Percentiles rank a stretch among this genome's conserved stretches.
Conservation (phyloP, 2,888 invertebrate genomes). For the Drosophila atripex region DNA sequence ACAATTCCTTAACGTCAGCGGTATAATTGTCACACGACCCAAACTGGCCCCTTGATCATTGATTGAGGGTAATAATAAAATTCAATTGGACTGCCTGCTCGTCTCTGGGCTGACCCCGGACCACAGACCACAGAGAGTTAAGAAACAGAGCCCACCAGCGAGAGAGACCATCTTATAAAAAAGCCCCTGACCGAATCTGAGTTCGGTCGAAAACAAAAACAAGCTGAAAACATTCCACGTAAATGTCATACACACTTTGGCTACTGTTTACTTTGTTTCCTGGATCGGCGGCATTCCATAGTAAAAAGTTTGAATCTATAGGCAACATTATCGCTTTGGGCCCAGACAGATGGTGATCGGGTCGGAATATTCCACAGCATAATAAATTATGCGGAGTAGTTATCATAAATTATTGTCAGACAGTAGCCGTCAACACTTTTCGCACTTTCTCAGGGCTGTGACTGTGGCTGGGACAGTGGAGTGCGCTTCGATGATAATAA, state of each 20-base stretch:
- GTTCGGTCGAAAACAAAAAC: constrained; percentile 56
- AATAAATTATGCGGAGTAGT: constrained; percentile 57
- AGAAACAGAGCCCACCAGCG: constrained; percentile 43
- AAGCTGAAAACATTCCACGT: constrained; percentile 70
- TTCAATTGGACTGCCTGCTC: constrained; percentile 67
- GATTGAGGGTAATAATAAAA: constrained; percentile 84
- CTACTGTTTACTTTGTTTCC: constrained; percentile 62
- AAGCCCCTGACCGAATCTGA: constrained; percentile 42
- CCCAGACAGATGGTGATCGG: constrained; percentile 22
- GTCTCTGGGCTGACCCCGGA: constrained; percentile 59
- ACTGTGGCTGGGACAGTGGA: constrained; percentile 60
- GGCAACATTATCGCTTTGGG: constrained; percentile 20
- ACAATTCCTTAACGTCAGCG: constrained; percentile 79
- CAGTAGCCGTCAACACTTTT: constrained; percentile 62
- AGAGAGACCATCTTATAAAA: constrained; percentile 36
- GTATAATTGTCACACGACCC: constrained; percentile 85
- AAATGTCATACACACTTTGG: constrained; percentile 63
- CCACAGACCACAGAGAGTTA: constrained; percentile 37
- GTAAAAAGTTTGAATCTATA: constrained; percentile 4
- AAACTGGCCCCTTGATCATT: constrained; percentile 83
- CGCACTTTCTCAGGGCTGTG: constrained; percentile 69
- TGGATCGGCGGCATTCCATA: background rate
- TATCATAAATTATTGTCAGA: constrained; percentile 63
- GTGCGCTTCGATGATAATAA: constrained; percentile 42
- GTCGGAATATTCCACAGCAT: constrained; percentile 71